Evolutionary conservation across 2,113 vertebrate species (phyloP).

Genomic region (Neotoma lepida): DNA sequence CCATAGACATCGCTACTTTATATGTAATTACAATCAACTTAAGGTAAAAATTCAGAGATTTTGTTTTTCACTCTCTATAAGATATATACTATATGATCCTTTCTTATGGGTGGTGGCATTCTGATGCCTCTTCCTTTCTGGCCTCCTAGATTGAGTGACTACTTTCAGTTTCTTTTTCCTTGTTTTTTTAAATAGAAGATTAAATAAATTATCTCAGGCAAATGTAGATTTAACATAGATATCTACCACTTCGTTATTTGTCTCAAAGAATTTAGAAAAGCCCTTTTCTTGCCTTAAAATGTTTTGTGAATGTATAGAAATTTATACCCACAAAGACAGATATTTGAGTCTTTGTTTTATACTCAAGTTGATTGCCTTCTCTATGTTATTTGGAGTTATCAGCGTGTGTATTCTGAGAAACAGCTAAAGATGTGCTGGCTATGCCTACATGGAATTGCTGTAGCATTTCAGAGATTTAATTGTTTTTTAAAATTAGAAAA

Average conservation of each 20-base stretch:
- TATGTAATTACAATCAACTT: background rate
- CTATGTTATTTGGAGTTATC: background rate
- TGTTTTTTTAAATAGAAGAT: background rate
- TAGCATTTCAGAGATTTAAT: slow-evolving; percentile 47
- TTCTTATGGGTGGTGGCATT: background rate
- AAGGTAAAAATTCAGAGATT: background rate
- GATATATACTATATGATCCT: background rate
- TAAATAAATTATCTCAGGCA: slow-evolving; percentile 22
- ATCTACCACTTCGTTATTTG: slow-evolving; percentile 69
- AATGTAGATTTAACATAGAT: slow-evolving; percentile 51
- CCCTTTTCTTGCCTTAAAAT: slow-evolving; percentile 56
- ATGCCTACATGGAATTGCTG: background rate
- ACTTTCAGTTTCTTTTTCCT: slow-evolving; percentile 64
- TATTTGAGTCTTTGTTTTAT: background rate
- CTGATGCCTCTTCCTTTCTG: slow-evolving; percentile 1
- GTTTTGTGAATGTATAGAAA: background rate
- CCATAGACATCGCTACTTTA: background rate
- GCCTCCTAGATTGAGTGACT: slow-evolving; percentile 38
- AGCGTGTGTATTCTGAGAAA: background rate
- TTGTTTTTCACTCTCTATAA: slow-evolving; percentile 38
- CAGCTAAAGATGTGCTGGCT: background rate
- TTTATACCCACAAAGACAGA: background rate
- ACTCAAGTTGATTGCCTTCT: background rate
- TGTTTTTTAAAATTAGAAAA: slow-evolving; percentile 57
- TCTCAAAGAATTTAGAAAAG: slow-evolving; percentile 60